phyloP scores from a whole-genome alignment of 2,888 invertebrate species.

The Polia nebulosa region DNA sequence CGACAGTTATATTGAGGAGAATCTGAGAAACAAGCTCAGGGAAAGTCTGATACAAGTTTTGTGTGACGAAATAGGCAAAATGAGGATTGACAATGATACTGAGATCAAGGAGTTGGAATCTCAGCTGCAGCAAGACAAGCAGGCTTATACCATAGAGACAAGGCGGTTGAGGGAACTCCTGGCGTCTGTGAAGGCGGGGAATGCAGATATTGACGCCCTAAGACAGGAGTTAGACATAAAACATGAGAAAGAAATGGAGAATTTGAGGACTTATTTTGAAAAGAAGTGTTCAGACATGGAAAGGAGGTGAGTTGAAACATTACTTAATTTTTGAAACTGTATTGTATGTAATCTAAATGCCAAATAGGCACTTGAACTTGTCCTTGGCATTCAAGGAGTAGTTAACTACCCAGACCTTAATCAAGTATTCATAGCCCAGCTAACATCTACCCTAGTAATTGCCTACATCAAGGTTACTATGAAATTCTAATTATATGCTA shows the following conservation, averaged over 20 bases:
- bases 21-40: conserved; percentile 85
- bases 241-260: conserved; percentile 95
- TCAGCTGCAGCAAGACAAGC: conserved; percentile 91
- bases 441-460: conserved; percentile 37
- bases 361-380: conserved; percentile 3
- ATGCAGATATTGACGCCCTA: conserved; percentile 90
- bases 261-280: conserved; percentile 95
- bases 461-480: conserved; percentile 40
- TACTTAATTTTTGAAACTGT: not conserved
- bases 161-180: conserved; percentile 89
- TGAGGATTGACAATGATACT: conserved; percentile 83
- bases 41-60: conserved; percentile 91
- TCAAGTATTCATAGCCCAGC: conserved; percentile 35
- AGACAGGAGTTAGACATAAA: conserved; percentile 92
- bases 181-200: conserved; percentile 90
- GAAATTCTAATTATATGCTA: conserved; percentile 57
- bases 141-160: conserved; percentile 89
- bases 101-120: conserved; percentile 84
- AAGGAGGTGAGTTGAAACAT: conserved; percentile 91
- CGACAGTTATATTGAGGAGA: conserved; percentile 83
- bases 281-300: conserved; percentile 95
- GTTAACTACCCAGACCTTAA: conserved; percentile 23
- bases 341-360: conserved; percentile 1
- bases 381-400: conserved; percentile 27
- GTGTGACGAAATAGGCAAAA: conserved; percentile 89